phyloP scores from a whole-genome alignment of 2,113 vertebrate genomes.

The Platichthys flesus region DNA sequence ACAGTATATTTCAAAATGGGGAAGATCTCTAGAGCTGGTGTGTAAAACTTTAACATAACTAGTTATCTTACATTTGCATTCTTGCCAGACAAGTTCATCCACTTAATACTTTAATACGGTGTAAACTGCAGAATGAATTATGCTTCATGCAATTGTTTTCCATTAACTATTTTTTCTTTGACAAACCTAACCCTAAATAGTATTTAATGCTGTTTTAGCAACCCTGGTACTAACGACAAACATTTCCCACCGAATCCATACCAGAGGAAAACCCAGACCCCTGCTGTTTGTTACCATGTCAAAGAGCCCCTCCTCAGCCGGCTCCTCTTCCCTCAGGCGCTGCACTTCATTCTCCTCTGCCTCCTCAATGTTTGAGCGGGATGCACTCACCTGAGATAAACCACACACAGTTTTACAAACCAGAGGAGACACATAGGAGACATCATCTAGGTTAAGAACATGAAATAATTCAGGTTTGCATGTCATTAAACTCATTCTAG shows the following conservation, averaged over 20 bases:
- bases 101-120: no score
- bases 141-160: not conserved
- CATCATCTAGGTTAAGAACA: not conserved
- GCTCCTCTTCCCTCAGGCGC: slow-evolving; percentile 61
- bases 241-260: no score
- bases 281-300: slow-evolving; percentile 86
- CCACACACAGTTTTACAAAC: not conserved
- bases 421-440: not conserved
- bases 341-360: slow-evolving; percentile 82
- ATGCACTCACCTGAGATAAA: slow-evolving; percentile 86
- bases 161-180: not conserved
- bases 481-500: no score
- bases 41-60: no score
- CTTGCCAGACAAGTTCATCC: no score
- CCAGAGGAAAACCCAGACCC: no score
- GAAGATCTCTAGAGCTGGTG: no score
- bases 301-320: slow-evolving; percentile 86
- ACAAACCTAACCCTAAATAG: not conserved
- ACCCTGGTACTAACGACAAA: no score
- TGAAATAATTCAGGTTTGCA: no score
- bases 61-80: no score
- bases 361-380: slow-evolving; percentile 90
- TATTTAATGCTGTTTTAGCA: no score
- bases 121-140: not conserved
- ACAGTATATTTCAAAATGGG: no score